Base-by-base conservation (phyloP, 2,113 vertebrate species). In the Delphinapterus leucas region DNA sequence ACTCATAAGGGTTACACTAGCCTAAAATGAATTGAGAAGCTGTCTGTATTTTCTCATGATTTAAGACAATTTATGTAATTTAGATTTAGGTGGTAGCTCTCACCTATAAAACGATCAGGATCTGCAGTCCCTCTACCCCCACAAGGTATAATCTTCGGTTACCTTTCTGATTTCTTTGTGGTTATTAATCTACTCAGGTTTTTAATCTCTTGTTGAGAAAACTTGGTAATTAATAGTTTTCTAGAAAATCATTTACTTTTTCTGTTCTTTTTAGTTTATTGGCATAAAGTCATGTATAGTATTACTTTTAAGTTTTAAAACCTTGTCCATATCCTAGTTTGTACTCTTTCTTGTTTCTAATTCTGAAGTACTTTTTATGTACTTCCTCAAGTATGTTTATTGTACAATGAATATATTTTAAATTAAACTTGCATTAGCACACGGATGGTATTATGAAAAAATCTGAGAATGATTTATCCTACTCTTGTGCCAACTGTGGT, bases 401-500 rank as follows among this genome's bases (percentile, higher is more conserved):
- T 97, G 76, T 95, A 82, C 58, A 93, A 55, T 93, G 95, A 95
- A 95, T 97, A 84, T 55, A 91, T 98, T 98, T 98, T 95, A 98
- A 97, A 96, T 97, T 97, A 93, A 95, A 94, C 73, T 95, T 95
- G 53, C 83, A 76, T 83, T 93, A 96, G 65, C 97, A 98, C 96
- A 97, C 98, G 97, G 96, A 85, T 96, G 81, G 67, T 97, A 95
- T 98, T 98, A 98, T 87, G 92, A 90, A 96, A 90, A 97, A 85
- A 93, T 97, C 97, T 98, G 97, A 96, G 90, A 97, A 90, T 93
- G 88, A 97, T 98, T 97, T 97, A 92, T 61, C 49, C 61, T 83
- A 28, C 91, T 96, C 25, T 90, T 88, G 65, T 73, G 96, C 96
- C 96, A 97, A 90, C 95, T 97, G 90, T 88, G 92, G 89, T 93